Evolutionary conservation across 2,888 invertebrate genomes (phyloP).

Genomic region (Drosophila histrio): DNA sequence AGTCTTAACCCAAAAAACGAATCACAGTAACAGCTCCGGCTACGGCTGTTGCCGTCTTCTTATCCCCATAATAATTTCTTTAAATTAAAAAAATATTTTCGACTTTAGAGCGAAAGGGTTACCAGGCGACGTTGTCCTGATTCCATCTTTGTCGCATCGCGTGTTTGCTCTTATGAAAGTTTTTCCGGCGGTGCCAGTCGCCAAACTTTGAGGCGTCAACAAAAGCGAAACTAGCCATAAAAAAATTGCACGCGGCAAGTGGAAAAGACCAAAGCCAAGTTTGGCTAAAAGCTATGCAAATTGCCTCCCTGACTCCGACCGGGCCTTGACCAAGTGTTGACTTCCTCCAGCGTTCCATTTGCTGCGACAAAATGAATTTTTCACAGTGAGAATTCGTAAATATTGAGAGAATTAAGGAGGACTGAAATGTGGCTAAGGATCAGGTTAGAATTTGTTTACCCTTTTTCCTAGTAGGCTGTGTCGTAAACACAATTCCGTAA

Average conservation of each 20-base stretch:
- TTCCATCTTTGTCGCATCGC: conserved; percentile 28
- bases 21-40: conserved; percentile 33
- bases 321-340: conserved; percentile 54
- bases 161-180: conserved; percentile 53
- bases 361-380: conserved; percentile 44
- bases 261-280: conserved; percentile 12
- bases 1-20: conserved; percentile 43
- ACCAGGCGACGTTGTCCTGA: not conserved
- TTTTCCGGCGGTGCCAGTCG: conserved; percentile 64
- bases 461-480: not conserved
- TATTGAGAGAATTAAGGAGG: not conserved
- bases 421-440: not conserved
- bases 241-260: conserved; percentile 23
- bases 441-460: not conserved
- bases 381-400: conserved; percentile 4
- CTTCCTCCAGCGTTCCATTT: conserved; percentile 35
- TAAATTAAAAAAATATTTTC: conserved; percentile 62
- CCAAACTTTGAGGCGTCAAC: conserved; percentile 73
- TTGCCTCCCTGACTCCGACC: conserved; percentile 25
- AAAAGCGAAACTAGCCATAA: conserved; percentile 44
- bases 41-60: not conserved
- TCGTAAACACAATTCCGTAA: not conserved
- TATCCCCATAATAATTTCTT: conserved; percentile 36
- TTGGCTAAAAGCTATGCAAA: conserved; percentile 70
- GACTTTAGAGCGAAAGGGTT: conserved; percentile 42